Evolutionary conservation across 2,888 invertebrate species (phyloP).

Genomic region (Neoascia interrupta): DNA sequence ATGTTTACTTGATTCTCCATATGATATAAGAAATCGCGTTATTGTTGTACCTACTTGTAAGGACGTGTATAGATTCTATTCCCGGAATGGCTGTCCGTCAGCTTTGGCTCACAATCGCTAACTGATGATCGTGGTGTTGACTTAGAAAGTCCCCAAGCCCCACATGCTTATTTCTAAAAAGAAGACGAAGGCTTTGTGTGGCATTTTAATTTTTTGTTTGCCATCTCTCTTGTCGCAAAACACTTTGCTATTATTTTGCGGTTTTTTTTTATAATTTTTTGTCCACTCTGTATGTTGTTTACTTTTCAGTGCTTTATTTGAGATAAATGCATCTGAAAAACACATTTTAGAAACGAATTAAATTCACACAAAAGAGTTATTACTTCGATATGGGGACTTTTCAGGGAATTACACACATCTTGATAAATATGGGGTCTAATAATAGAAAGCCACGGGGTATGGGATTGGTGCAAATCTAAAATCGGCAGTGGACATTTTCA

Average conservation of each 20-base stretch:
- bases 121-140: slow-evolving; percentile 49
- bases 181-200: slow-evolving; percentile 35
- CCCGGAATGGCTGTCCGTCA: slow-evolving; percentile 33
- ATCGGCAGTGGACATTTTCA: background rate
- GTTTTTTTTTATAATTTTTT: background rate
- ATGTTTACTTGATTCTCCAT: slow-evolving; percentile 15
- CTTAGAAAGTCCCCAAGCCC: slow-evolving; percentile 51
- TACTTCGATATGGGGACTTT: slow-evolving; percentile 14
- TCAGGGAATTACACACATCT: slow-evolving; percentile 35
- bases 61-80: background rate
- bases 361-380: slow-evolving; percentile 35
- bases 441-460: slow-evolving; percentile 55
- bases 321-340: slow-evolving; percentile 31
- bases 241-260: slow-evolving; percentile 18
- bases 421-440: slow-evolving; percentile 44
- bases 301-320: slow-evolving; percentile 2
- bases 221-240: slow-evolving; percentile 1
- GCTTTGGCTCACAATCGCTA: slow-evolving; percentile 43
- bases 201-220: background rate
- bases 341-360: slow-evolving; percentile 17
- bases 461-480: no score
- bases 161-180: no score
- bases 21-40: background rate
- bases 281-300: slow-evolving; percentile 1
- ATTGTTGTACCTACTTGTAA: background rate